phyloP scores from a whole-genome alignment of 2,113 vertebrate species.

The Cochlearius cochlearius region DNA sequence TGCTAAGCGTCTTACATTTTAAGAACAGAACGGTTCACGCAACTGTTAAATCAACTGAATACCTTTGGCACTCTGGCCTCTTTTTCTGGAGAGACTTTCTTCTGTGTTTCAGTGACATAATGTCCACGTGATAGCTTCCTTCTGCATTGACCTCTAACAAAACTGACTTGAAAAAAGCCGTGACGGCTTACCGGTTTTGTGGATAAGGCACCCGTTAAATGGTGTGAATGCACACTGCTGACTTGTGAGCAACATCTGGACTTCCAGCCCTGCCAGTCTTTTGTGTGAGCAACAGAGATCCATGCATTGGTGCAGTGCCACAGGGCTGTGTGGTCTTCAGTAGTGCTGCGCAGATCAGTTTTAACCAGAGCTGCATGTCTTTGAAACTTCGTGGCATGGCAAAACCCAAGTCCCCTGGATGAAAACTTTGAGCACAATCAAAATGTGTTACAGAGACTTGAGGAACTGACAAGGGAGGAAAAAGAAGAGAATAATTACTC shows the following conservation, averaged over 20 bases:
- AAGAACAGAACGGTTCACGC: background rate
- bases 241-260: background rate
- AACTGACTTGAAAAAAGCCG: background rate
- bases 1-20: background rate
- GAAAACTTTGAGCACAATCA: background rate
- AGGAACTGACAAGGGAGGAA: background rate
- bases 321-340: background rate
- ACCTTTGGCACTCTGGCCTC: background rate
- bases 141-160: background rate
- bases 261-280: background rate
- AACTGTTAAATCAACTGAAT: background rate
- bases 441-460: background rate
- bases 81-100: background rate
- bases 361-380: background rate
- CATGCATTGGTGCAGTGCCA: background rate
- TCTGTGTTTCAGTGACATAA: background rate
- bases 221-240: background rate
- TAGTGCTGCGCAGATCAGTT: background rate
- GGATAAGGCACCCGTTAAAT: background rate
- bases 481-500: background rate
- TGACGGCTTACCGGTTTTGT: background rate
- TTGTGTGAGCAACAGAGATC: background rate
- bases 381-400: accelerated
- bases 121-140: background rate
- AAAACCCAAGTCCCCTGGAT: background rate